These are phyloP conservation scores for Origma solitaria DNA, from an alignment of 2,113 vertebrate species.

Conservation along the genomic window DNA sequence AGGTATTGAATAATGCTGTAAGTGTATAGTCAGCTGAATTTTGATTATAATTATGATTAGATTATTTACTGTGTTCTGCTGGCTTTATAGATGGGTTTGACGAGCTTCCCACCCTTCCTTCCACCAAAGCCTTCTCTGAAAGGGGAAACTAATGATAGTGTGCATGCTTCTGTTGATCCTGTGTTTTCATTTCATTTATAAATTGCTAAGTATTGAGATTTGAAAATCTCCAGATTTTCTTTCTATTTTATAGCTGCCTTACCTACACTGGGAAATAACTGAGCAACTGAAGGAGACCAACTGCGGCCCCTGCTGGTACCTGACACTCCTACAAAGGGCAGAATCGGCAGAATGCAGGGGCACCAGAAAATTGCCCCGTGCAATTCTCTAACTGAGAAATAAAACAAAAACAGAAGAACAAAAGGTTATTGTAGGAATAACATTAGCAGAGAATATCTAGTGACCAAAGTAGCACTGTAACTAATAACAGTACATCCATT, in stretches of 20 bases:
- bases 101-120: not conserved
- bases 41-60: not conserved
- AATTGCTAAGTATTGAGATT: not conserved
- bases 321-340: not conserved
- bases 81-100: not conserved
- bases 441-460: not conserved
- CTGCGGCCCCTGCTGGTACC: conserved; percentile 61
- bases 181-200: not conserved
- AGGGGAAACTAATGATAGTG: not conserved
- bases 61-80: not conserved
- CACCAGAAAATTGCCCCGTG: not conserved
- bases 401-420: not conserved
- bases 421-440: not conserved
- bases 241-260: not conserved
- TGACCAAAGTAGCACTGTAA: not conserved
- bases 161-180: not conserved
- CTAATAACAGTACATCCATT: not conserved
- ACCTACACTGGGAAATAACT: not conserved
- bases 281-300: conserved; percentile 16
- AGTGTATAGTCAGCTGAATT: not conserved
- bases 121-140: not conserved
- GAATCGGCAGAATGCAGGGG: not conserved
- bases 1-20: not conserved
- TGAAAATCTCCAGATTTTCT: not conserved
- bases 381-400: not conserved